Evolutionary conservation across 2,888 invertebrate genomes (phyloP), one percentile per base, ranked within the genome.

Genomic region (Nomada fucata): DNA sequence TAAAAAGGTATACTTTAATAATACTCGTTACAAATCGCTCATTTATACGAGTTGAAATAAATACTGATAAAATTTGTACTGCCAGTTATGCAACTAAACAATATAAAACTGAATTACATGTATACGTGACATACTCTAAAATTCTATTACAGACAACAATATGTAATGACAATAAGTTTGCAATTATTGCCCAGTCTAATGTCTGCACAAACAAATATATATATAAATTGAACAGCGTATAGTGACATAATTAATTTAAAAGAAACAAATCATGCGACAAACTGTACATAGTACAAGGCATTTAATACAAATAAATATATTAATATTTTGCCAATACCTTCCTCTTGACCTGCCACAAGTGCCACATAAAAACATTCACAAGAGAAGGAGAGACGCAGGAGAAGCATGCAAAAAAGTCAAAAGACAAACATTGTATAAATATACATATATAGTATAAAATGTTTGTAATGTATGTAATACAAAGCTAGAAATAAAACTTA

Each of bases 341-440:
- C 93, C 95, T 96, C 94, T 95, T 95, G 94, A 95, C 95, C 96
- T 96, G 95, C 95, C 95, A 95, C 95, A 94, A 95, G 95, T 95
- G 96, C 96, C 96, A 96, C 95, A 95, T 94, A 95, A 95, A 95
- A 95, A 96, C 96, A 96, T 96, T 95, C 95, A 96, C 95, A 95
- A 95, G 95, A 95, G 94, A 95, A 94, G 95, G 95, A 95, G 95
- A 95, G 95, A 95, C 95, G 95, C 95, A 95, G 95, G 95, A 94
- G 95, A 95, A 95, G 96, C 96, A 95, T 95, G 95, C 95, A 95
- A 95, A 95, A 94, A 95, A 94, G 94, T 94, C 94, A 91, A 94
- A 90, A 94, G 91, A 92, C 91, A 91, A 92, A 91, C 91, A 88
- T 92, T 88, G 90, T 92, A 91, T 92, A 89, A 91, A 90, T 92